Conservation (phyloP, 2,113 vertebrate species). For the Picathartes gymnocephalus region DNA sequence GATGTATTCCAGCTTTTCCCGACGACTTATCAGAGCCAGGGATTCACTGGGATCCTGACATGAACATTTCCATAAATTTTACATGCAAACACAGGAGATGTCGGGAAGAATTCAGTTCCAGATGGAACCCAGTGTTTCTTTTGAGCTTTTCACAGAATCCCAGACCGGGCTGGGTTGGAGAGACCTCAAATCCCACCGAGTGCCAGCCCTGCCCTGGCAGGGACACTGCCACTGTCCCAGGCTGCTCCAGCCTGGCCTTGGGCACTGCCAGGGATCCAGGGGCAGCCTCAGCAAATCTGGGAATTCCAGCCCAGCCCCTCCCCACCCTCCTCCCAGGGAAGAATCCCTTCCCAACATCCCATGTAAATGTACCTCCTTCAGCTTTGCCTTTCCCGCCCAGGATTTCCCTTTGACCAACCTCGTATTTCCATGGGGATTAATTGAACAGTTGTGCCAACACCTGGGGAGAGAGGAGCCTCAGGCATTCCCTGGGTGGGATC, state of each 20-base stretch:
- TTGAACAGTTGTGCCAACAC: not conserved
- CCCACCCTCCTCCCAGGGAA: too few relatives aligned
- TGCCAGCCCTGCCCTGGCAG: not conserved
- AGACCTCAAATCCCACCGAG: fast-evolving
- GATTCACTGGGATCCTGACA: not conserved
- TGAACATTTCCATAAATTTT: fast-evolving
- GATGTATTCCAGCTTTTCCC: not conserved
- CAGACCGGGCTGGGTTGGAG: not conserved
- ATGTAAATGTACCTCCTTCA: not conserved
- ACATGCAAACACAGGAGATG: fast-evolving
- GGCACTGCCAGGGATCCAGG: not conserved
- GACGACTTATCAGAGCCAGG: fast-evolving
- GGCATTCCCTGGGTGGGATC: not conserved
- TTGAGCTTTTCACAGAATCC: not conserved
- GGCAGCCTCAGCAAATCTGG: not conserved
- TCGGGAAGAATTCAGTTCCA: fast-evolving
- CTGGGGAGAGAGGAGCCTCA: not conserved
- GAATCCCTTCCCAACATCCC: too few relatives aligned
- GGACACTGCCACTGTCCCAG: not conserved
- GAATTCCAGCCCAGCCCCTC: not conserved
- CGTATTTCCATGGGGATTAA: fast-evolving
- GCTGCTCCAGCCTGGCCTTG: not conserved
- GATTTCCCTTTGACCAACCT: not conserved
- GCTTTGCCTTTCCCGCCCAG: not conserved
- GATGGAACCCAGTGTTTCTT: fast-evolving